Percentiles rank a stretch among this genome's conserved stretches.
These are phyloP conservation scores for Athalia rosae DNA, from an alignment of 2,888 invertebrate genomes.

Conservation along the genomic window DNA sequence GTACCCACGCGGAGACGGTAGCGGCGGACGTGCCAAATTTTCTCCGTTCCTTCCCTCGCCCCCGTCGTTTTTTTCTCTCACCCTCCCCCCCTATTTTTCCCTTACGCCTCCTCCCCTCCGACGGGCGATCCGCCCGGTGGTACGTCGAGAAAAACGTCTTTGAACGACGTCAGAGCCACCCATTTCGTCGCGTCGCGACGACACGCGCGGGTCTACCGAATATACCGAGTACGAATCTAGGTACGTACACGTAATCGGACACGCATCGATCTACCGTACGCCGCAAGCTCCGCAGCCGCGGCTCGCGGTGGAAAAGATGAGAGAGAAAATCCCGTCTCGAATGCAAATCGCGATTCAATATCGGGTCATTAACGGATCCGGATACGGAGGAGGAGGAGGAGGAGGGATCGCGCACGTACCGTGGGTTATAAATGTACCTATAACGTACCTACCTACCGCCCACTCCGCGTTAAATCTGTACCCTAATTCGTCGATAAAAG, in stretches of 20 bases:
- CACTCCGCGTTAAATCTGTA: not conserved
- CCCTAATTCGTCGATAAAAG: constrained; percentile 13
- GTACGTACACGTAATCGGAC: not conserved
- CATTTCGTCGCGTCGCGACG: too few species aligned
- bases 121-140: not conserved
- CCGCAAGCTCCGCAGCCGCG: not conserved
- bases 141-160: too few species aligned
- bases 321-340: not conserved
- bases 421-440: too few species aligned
- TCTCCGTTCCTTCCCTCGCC: too few species aligned
- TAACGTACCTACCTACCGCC: not conserved
- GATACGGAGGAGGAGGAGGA: too few species aligned
- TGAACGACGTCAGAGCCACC: too few species aligned
- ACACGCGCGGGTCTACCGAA: too few species aligned
- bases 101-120: not conserved
- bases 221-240: too few species aligned
- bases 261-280: not conserved
- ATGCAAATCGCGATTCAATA: constrained; percentile 27
- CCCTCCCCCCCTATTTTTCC: not conserved
- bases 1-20: too few species aligned
- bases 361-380: constrained; percentile 29
- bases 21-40: too few species aligned
- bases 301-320: not conserved
- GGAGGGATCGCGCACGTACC: constrained; percentile 4
- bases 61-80: not conserved